A percentile compares a stretch with the other conserved stretches of the same genome.
These are phyloP conservation scores for Yponomeuta evonymella DNA, from an alignment of 2,888 invertebrate species.

Conservation along the genomic window DNA sequence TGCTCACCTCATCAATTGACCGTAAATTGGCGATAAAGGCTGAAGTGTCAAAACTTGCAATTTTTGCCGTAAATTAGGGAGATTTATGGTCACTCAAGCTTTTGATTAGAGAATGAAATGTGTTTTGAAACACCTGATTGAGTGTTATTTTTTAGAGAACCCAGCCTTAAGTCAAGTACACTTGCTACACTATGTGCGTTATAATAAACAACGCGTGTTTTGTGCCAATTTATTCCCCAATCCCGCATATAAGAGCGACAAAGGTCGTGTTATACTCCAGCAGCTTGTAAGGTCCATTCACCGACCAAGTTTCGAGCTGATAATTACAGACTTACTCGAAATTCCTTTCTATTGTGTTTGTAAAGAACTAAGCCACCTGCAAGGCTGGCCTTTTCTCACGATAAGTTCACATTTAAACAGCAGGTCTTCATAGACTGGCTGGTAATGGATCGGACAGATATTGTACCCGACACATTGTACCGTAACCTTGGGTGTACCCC, in stretches of 20 bases:
- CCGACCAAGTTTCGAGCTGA: background rate
- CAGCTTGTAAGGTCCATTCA: background rate
- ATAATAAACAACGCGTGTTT: background rate
- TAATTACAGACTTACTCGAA: conserved; percentile 13
- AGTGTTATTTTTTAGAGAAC: too few species aligned
- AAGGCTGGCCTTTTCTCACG: conserved; percentile 23
- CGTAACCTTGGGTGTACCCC: background rate
- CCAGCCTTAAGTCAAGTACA: too few species aligned
- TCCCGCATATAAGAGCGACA: background rate
- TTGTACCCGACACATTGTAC: background rate
- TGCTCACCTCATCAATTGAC: background rate
- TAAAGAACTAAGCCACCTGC: conserved; percentile 8
- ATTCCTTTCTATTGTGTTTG: conserved; percentile 20
- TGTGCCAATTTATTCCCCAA: background rate
- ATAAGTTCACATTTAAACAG: background rate
- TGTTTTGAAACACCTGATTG: too few species aligned
- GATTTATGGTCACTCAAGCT: background rate
- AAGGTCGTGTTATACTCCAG: background rate
- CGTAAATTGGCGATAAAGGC: background rate
- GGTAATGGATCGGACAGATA: background rate
- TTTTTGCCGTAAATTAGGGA: background rate
- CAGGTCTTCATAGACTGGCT: background rate
- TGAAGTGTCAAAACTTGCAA: background rate
- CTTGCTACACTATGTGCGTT: background rate
- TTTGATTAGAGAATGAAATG: background rate